Evolutionary conservation across 2,797 vertebrate species (phyloP), one percentile per base, ranked within the genome.

Genomic region (Xenentodon cancila): DNA sequence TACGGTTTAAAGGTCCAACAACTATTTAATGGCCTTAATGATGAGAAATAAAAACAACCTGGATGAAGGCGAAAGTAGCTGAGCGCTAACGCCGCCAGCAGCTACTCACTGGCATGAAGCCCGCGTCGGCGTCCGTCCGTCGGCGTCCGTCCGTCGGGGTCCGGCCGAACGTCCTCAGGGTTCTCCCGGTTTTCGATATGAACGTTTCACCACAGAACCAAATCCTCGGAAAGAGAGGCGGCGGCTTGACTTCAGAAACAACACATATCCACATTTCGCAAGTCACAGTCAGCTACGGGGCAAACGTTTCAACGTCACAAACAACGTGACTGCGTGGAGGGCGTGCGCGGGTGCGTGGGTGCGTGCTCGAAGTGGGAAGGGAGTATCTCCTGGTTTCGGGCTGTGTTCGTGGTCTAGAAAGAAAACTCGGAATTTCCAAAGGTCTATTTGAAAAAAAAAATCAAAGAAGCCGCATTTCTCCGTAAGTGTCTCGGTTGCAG

Each of bases 191-290:
- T 47, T 25, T 64, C 17, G 12, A 15, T 8, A 20, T 69, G 50
- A 43, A 3, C 8, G 21, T 17, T 48, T 17, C 21, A 46, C 16
- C 19, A 1, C 3, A 27, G 12, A 5, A 7, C 3, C 45, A 72
- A 52, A 19, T 7, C 3, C 47, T 45, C 43, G 22, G 20, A 57
- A 1, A 18, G 37, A n/a, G 25, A 45, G 2, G n/a, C 47, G 0
- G n/a, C 19, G 18, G 37, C 30, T 68, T 53, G 64, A 64, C 68
- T 47, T 48, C 7, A 2, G 1, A 11, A 12, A 9, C 1, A 16
- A 50, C 63, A 62, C 37, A 59, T 49, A 0, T 68, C 68, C 79
- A 72, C 80, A 85, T 89, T 89, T 86, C 74, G 78, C 84, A 84
- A 88, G 87, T 88, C 84, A 87, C 74, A 74, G 53, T 17, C 68